A percentile compares a stretch with the other conserved stretches of the same genome.
Conservation (phyloP, 2,797 vertebrate species). For the Sphaeramia orbicularis region DNA sequence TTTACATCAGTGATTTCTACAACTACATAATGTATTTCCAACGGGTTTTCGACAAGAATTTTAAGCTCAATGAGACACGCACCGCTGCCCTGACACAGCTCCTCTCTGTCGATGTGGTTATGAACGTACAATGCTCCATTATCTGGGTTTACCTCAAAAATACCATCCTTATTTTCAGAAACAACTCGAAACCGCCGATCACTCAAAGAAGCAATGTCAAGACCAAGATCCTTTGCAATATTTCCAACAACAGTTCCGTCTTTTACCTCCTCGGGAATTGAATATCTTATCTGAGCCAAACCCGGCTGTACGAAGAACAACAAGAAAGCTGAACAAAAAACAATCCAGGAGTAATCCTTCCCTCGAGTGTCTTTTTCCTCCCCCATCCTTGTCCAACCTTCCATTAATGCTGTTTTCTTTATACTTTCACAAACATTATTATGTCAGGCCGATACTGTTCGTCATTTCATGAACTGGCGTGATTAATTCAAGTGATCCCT, state of each 20-base stretch:
- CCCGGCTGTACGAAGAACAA: conserved; percentile 44
- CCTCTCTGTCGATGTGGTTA: conserved; percentile 81
- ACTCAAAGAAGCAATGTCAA: conserved; percentile 51
- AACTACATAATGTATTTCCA: conserved; percentile 64
- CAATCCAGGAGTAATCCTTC: too few relatives aligned
- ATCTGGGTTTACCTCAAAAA: conserved; percentile 69
- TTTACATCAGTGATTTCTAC: conserved; percentile 71
- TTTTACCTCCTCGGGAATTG: conserved; percentile 75
- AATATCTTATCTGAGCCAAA: conserved; percentile 71
- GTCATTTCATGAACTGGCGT: too few relatives aligned
- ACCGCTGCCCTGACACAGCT: conserved; percentile 72
- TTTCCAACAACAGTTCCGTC: conserved; percentile 81
- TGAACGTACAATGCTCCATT: conserved; percentile 80
- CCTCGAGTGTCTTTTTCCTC: too few relatives aligned
- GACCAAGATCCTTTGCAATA: conserved; percentile 79
- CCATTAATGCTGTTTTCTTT: too few relatives aligned
- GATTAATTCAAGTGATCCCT: too few relatives aligned
- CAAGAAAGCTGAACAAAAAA: background rate
- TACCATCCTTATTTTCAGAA: conserved; percentile 32
- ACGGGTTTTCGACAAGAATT: conserved; percentile 65
- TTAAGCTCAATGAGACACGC: conserved; percentile 77
- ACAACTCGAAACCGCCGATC: background rate
- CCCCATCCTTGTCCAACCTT: too few relatives aligned
- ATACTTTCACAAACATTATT: too few relatives aligned
- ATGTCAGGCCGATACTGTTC: too few relatives aligned